These are phyloP conservation scores for Sorex maritimensis DNA, from an alignment of 2,797 vertebrate genomes.

Conservation along the genomic window DNA sequence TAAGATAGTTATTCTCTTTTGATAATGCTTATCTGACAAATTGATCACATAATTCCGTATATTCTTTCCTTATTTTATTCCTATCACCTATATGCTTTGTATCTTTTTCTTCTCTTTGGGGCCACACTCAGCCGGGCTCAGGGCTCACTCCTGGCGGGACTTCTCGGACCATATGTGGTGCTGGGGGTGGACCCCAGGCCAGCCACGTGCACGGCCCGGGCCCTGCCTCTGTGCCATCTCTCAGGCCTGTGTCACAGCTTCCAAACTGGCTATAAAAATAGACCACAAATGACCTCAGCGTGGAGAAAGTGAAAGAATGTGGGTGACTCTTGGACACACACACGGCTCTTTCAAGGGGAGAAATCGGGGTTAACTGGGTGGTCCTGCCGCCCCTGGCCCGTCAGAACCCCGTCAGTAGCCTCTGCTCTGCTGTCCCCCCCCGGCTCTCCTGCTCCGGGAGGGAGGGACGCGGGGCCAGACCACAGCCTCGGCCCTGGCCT, in stretches of 20 bases:
- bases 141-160: too few species aligned
- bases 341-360: not conserved
- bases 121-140: too few species aligned
- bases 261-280: not conserved
- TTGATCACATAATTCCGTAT: not conserved
- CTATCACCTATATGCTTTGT: not conserved
- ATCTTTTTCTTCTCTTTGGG: too few species aligned
- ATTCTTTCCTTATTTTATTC: not conserved
- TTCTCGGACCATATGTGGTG: too few species aligned
- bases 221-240: too few species aligned
- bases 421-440: too few species aligned
- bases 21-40: not conserved
- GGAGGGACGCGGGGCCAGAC: too few species aligned
- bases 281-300: not conserved
- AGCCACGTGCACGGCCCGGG: too few species aligned
- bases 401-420: not conserved
- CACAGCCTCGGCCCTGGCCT: too few species aligned
- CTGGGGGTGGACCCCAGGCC: too few species aligned
- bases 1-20: not conserved
- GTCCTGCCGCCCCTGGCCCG: not conserved
- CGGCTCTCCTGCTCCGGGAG: too few species aligned
- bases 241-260: slow-evolving; percentile 1
- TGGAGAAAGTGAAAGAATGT: not conserved
- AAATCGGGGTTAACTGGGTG: not conserved
- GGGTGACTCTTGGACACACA: not conserved